Evolutionary conservation across 1,140 invertebrate species (phyloP).

Genomic region (Pollicipes pollicipes): DNA sequence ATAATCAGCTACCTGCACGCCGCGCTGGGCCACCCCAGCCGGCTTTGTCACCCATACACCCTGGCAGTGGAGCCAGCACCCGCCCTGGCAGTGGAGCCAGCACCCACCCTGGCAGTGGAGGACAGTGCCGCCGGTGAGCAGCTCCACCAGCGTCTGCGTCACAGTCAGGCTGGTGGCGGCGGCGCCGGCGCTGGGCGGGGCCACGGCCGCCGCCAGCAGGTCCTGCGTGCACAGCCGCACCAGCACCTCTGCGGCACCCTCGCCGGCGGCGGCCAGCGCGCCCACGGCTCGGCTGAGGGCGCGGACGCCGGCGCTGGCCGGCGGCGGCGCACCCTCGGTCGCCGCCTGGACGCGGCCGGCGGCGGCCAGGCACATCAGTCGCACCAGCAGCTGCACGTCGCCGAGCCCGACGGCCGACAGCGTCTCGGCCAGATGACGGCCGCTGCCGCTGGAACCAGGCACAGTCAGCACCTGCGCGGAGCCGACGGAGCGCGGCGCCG

Average conservation of each 20-base stretch:
- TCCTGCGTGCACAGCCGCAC: constrained; percentile 43
- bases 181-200: constrained; percentile 5
- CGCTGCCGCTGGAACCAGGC: constrained; percentile 32
- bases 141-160: constrained; percentile 39
- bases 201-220: constrained; percentile 32
- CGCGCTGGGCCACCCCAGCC: too few species aligned
- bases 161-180: constrained; percentile 33
- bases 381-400: constrained; percentile 39
- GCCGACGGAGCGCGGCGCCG: too few species aligned
- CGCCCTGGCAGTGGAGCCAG: too few species aligned
- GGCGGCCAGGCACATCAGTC: constrained; percentile 42
- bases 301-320: constrained; percentile 28
- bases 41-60: too few species aligned
- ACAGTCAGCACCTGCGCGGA: too few species aligned
- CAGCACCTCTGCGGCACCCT: constrained; percentile 35
- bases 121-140: constrained; percentile 30
- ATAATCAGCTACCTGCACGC: too few species aligned
- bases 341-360: constrained; percentile 30
- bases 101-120: constrained; percentile 12
- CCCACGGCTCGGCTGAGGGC: constrained; percentile 38
- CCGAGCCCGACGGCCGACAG: constrained; percentile 38
- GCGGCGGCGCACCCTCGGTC: constrained; percentile 17
- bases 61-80: too few species aligned
- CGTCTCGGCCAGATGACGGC: constrained; percentile 33
- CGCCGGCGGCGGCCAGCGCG: constrained; percentile 36